Evolutionary conservation across 2,888 invertebrate genomes (phyloP).

Genomic region (Lordiphosa andalusiaca): DNA sequence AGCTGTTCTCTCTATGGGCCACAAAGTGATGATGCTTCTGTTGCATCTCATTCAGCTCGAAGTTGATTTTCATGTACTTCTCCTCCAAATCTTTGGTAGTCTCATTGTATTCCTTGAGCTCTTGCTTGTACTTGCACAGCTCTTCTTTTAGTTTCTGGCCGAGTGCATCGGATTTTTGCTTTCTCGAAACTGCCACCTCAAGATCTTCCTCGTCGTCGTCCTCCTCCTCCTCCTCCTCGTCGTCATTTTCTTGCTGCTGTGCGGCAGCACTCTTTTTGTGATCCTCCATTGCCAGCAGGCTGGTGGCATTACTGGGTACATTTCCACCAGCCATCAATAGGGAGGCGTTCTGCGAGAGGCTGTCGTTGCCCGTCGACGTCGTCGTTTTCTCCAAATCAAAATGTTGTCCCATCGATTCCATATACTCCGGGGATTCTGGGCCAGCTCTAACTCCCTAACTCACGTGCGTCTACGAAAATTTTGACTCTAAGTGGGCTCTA

Average conservation of each 20-base stretch:
- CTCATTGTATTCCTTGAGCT: conserved; percentile 71
- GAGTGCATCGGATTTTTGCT: conserved; percentile 32
- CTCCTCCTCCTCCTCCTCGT: conserved; percentile 1
- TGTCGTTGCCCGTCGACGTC: conserved; percentile 5
- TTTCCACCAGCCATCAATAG: conserved; percentile 23
- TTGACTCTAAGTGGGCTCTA: conserved; percentile 9
- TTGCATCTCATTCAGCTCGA: conserved; percentile 74
- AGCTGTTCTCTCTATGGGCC: conserved; percentile 27
- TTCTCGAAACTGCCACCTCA: neutral
- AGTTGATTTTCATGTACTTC: conserved; percentile 75
- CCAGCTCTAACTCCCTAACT: neutral
- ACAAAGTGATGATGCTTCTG: conserved; percentile 68
- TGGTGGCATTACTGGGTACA: conserved; percentile 11
- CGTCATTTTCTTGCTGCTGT: neutral
- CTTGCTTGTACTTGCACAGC: conserved; percentile 69
- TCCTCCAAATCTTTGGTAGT: conserved; percentile 71
- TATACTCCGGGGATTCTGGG: neutral
- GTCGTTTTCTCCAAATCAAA: conserved; percentile 21
- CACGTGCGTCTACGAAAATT: conserved; percentile 7
- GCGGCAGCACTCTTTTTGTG: neutral
- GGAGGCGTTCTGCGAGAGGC: conserved; percentile 25
- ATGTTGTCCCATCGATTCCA: conserved; percentile 53
- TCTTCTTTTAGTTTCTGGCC: conserved; percentile 66
- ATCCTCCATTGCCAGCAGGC: conserved; percentile 6
- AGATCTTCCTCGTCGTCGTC: conserved; percentile 15